These are phyloP conservation scores for Hirtodrosophila duncani DNA, from an alignment of 2,888 invertebrate genomes.

Conservation along the genomic window DNA sequence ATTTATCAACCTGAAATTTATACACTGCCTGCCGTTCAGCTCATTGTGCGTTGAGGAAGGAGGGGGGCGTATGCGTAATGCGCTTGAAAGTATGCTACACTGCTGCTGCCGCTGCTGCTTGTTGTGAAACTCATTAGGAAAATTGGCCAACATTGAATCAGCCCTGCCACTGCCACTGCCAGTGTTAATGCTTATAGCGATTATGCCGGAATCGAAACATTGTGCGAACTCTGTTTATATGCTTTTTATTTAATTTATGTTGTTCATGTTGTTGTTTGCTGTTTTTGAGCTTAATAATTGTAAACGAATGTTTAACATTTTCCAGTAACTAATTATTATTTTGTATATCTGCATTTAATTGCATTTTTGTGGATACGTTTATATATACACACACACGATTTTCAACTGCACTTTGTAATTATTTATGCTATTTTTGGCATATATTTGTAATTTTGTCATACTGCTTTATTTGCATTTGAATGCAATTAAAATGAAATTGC, in stretches of 20 bases:
- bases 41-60: slow-evolving; percentile 41
- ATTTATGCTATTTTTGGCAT: not conserved
- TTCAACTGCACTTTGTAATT: slow-evolving; percentile 3
- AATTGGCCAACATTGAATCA: slow-evolving; percentile 50
- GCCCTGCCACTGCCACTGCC: no score
- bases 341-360: no score
- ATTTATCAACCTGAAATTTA: slow-evolving; percentile 60
- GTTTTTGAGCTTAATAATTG: slow-evolving; percentile 15
- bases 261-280: slow-evolving; percentile 17
- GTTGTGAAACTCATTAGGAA: slow-evolving; percentile 55
- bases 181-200: no score
- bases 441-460: slow-evolving; percentile 1
- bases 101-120: slow-evolving; percentile 9
- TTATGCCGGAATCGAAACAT: not conserved
- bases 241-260: slow-evolving; percentile 34
- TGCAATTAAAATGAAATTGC: slow-evolving; percentile 23
- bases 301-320: slow-evolving; percentile 8
- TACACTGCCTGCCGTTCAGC: slow-evolving; percentile 52
- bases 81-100: slow-evolving; percentile 35
- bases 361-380: no score
- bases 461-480: slow-evolving; percentile 12
- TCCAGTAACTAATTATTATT: no score
- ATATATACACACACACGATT: no score
- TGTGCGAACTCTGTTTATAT: slow-evolving; percentile 3
- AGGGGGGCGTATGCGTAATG: slow-evolving; percentile 21